Conservation (phyloP, 2,797 vertebrate genomes). For the Spinibarbus caldwelli region DNA sequence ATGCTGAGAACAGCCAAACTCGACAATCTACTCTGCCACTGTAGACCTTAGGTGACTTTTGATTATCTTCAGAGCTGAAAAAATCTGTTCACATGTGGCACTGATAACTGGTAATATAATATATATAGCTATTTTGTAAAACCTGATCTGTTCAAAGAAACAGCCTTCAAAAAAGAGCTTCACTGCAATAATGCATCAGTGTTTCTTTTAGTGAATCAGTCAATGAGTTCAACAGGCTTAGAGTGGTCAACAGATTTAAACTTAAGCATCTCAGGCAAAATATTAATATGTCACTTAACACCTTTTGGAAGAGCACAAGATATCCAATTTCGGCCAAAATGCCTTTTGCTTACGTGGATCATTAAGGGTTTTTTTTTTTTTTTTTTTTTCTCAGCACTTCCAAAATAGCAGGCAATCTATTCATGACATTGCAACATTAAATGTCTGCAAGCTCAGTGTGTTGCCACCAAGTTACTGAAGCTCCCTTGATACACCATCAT, state of each 20-base stretch:
- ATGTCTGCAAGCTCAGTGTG: constrained; percentile 16
- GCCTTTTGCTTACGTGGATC: constrained; percentile 14
- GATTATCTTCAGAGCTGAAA: constrained; percentile 33
- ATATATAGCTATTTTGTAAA: constrained; percentile 42
- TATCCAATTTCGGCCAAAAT: constrained; percentile 22
- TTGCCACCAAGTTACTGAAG: not conserved
- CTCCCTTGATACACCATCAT: not conserved
- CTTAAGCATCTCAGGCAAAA: constrained; percentile 32
- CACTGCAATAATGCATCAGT: constrained; percentile 6
- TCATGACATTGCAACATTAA: constrained; percentile 23
- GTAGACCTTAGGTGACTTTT: constrained; percentile 27
- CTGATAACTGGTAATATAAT: constrained; percentile 37
- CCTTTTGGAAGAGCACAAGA: constrained; percentile 36
- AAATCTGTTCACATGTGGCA: constrained; percentile 40
- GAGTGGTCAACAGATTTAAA: constrained; percentile 34
- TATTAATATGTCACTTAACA: constrained; percentile 23
- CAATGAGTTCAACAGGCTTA: no score
- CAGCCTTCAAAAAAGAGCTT: constrained; percentile 18
- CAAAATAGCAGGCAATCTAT: constrained; percentile 5
- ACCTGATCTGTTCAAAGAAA: constrained; percentile 22
- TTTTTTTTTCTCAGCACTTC: not conserved
- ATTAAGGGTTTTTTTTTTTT: not conserved
- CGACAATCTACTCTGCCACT: not conserved
- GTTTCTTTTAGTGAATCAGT: no score
- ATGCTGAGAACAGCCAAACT: constrained; percentile 28